Percentiles rank a stretch among this genome's conserved stretches.
These are phyloP conservation scores for Nannoperca obscura DNA, from an alignment of 2,797 vertebrate species.

Conservation along the genomic window DNA sequence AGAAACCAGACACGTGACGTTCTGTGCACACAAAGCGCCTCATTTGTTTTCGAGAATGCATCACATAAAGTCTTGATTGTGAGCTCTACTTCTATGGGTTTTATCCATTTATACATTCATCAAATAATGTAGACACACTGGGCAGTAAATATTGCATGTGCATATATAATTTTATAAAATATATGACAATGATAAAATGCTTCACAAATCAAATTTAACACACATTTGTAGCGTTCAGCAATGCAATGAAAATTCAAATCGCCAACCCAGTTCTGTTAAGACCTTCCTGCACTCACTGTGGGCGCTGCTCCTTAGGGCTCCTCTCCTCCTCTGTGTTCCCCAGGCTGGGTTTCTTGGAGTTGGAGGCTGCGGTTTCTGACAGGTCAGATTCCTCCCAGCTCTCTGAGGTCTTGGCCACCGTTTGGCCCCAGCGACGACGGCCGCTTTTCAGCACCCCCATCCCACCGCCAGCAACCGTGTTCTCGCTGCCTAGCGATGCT, in stretches of 20 bases:
- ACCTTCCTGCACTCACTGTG: conserved; percentile 58
- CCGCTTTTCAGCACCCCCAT: conserved; percentile 84
- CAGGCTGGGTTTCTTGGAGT: conserved; percentile 93
- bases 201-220: not conserved
- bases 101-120: not conserved
- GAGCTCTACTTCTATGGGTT: not conserved
- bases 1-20: conserved; percentile 10
- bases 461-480: conserved; percentile 48
- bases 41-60: not conserved
- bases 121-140: not conserved
- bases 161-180: not conserved
- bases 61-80: not conserved
- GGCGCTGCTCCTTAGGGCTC: conserved; percentile 78
- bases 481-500: conserved; percentile 77
- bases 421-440: conserved; percentile 94
- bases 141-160: not conserved
- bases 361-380: conserved; percentile 86
- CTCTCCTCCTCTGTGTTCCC: conserved; percentile 84
- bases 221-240: not conserved
- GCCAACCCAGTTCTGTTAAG: conserved; percentile 1
- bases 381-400: conserved; percentile 92
- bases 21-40: not conserved
- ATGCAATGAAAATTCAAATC: conserved; percentile 1
- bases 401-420: conserved; percentile 83
- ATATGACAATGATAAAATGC: not conserved